Percentiles rank a stretch among this genome's conserved stretches.
phyloP scores from a whole-genome alignment of 2,797 vertebrate species.

The Cryptoblepharus egeriae region DNA sequence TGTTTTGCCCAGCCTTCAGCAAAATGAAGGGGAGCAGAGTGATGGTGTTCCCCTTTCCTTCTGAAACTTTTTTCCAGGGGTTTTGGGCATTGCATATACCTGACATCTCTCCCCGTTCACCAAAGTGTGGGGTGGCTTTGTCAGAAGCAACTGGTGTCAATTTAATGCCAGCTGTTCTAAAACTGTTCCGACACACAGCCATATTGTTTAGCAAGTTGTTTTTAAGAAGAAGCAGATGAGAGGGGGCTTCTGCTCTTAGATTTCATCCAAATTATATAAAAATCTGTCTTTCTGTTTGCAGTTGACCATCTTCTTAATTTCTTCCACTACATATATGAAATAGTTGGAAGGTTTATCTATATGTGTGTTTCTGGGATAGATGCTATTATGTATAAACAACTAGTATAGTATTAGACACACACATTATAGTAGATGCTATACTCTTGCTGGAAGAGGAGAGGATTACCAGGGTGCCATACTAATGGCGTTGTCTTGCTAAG shows the following conservation, averaged over 20 bases:
- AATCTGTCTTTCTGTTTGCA: neutral
- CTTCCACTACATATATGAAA: neutral
- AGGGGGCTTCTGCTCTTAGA: neutral
- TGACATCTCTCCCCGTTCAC: neutral
- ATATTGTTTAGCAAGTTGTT: neutral
- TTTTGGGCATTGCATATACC: neutral
- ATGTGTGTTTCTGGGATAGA: neutral
- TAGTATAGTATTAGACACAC: no score
- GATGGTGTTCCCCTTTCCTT: neutral
- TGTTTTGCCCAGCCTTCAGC: neutral
- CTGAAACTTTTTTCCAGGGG: neutral
- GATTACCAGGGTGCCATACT: neutral
- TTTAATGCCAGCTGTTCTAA: no score
- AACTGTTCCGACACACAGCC: no score
- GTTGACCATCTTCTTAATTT: neutral
- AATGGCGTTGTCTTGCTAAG: neutral
- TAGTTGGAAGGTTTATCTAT: neutral
- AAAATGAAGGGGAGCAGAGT: neutral
- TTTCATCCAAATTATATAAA: neutral
- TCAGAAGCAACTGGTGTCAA: neutral
- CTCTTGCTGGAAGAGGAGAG: neutral
- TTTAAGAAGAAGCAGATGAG: neutral
- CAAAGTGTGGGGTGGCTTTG: neutral
- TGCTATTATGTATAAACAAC: no score
- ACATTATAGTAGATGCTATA: no score